Evolutionary conservation across 1,140 invertebrate species (phyloP), one percentile per base, ranked within the genome.

Genomic region (Drosophila lacertosa): DNA sequence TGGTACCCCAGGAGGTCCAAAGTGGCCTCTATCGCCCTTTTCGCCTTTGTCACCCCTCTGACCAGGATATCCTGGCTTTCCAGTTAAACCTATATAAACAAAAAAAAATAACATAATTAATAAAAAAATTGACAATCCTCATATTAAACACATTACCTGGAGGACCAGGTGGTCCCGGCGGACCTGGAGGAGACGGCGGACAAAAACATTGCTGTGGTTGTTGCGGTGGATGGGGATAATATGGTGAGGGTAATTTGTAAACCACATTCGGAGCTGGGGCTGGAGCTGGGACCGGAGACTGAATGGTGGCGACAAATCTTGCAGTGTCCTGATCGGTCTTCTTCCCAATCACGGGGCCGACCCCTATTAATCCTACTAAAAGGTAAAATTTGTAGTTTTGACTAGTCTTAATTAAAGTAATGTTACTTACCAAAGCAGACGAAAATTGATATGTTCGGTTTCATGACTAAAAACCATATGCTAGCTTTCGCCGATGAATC

Each of bases 131-230:
- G 10, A 3, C 15, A 37, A 1, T 2, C 13, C 10, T 20, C 15
- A 37, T 3, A 5, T 44, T 0, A 15, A 32, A 0, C 1, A 3
- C 9, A 33, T 9, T 15, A 22, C 89, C 93, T 16, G 95, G 96
- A 20, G 95, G 94, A 44, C 96, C 96, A 39, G 93, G 91, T 1
- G 93, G 26, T 1, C 79, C 79, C 0, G 79, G 79, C 0, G 73
- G 96, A 90, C 92, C 95, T 75, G 96, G 96, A 29, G 92, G 93
- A 7, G 94, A 94, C 0, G 92, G 92, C n/a, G 93, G 92, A 37
- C 96, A 96, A n/a, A 93, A 91, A 11, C 88, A 89, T 6, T 84
- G 81, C 1, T 69, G 81, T 1, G 95, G 96, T 9, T 95, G 96
- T 91, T 60, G 66, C 1, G 45, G 74, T 2, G 64, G 79, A 32